Base-by-base conservation (phyloP, 1,140 invertebrate genomes). In the Dinoponera quadriceps region DNA sequence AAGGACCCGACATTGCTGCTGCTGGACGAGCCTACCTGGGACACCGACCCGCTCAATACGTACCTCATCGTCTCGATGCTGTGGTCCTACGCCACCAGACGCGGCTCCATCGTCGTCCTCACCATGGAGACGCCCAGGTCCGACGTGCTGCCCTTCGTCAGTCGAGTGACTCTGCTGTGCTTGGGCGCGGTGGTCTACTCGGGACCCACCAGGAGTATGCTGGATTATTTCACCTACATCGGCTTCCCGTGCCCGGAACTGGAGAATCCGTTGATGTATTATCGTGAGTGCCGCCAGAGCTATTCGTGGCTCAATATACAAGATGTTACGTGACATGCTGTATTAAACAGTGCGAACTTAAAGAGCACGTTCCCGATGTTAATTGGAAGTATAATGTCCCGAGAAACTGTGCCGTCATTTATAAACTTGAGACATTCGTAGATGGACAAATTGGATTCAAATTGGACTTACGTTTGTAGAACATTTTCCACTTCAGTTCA, bases 191-290 rank as follows among this genome's bases (percentile, higher is more conserved):
- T 98, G 16, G 98, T 99, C 1, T 99, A 99, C 90, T 97, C 98
- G 0, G 98, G 98, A 3, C 97, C 97, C 7, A 98, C 98, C 0
- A 95, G 98, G 49, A 97, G 97, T 88, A 97, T 98, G 96, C 93
- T 99, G 59, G 98, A 98, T 88, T 99, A 99, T 91, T 99, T 98
- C 91, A 96, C 97, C 49, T 97, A 96, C 62, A 98, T 99, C 86
- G 98, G 98, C 11, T 99, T 98, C 91, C 98, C 98, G 0, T 99
- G 98, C 94, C 98, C 98, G 0, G 97, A 98, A 92, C 92, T 98
- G 59, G 98, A 98, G 92, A 98, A 98, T 93, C 98, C 98, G 0
- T 94, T 99, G 0, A 98, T 98, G 97, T 99, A 98, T 94, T 98
- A 98, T 92, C 94, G 97, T 98, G 95, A 96, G 97, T 96, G 77